Evolutionary conservation across 2,888 invertebrate species (phyloP).

Genomic region (Apomyelois bistriatella): DNA sequence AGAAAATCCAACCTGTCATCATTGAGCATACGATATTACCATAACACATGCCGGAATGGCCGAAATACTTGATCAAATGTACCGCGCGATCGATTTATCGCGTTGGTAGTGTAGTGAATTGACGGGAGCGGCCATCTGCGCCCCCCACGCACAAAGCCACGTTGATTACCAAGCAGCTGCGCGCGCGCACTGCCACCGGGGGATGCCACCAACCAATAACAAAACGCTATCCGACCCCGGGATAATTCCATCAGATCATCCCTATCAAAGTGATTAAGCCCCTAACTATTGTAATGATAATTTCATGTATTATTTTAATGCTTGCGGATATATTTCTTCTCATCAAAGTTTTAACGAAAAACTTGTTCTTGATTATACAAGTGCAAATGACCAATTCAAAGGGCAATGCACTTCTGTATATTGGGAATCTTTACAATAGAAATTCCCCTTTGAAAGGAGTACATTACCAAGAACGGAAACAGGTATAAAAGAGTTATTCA

Average conservation of each 20-base stretch:
- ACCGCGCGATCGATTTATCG: constrained; percentile 52
- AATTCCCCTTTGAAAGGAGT: constrained; percentile 27
- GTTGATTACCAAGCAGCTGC: constrained; percentile 71
- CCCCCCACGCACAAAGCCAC: constrained; percentile 67
- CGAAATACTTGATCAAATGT: constrained; percentile 17
- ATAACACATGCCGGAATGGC: constrained; percentile 10
- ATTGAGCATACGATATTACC: constrained; percentile 2
- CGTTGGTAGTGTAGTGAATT: constrained; percentile 31
- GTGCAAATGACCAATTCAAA: constrained; percentile 41
- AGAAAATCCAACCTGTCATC: constrained; percentile 13
- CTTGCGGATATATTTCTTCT: constrained; percentile 10
- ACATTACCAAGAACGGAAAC: constrained; percentile 26
- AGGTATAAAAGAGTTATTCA: constrained; percentile 27
- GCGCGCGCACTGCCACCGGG: constrained; percentile 27
- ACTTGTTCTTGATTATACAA: constrained; percentile 14
- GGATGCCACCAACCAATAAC: constrained; percentile 42
- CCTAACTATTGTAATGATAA: constrained; percentile 13
- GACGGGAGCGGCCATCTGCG: constrained; percentile 67
- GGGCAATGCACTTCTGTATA: constrained; percentile 44
- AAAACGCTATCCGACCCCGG: constrained; percentile 20
- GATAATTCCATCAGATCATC: constrained; percentile 5
- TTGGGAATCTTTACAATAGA: constrained; percentile 36
- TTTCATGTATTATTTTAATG: constrained; percentile 8
- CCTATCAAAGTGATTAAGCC: constrained; percentile 10
- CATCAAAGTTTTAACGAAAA: background rate